Base-by-base conservation (phyloP, 2,888 invertebrate species). In the Euspilapteryx auroguttella region DNA sequence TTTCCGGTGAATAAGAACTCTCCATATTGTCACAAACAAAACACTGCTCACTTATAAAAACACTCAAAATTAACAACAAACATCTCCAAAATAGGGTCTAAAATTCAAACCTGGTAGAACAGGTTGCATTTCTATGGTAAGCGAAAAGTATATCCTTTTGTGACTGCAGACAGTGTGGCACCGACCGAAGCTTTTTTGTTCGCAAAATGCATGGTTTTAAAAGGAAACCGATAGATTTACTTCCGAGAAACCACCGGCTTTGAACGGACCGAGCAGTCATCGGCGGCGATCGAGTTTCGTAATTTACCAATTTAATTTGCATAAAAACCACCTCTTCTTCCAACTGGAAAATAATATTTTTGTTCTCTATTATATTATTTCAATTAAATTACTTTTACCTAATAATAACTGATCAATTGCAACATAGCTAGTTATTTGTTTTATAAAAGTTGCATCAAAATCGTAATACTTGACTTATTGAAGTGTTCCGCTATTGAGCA, bases 161-260 rank as follows among this genome's bases (percentile, higher is more conserved):
- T 65, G 59, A 56, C 49, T 53, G 52, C 68, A 73, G 73, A 73
- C 71, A 54, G 64, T 62, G 56, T 66, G 75, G 71, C 68, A 56
- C 68, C 68, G 52, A 52, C 54, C 44, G 51, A 51, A 59, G 62
- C 65, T 68, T 69, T 61, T 61, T 55, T 50, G 51, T 49, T 47
- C 54, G 44, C 57, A 57, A 59, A 54, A 52, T 47, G 52, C 42
- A 35, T 48, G 44, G 49, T 48, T 41, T 44, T 49, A 45, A 52
- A 52, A 50, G 50, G 44, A 45, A 47, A 42, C 44, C 48, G 41
- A 44, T 52, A 49, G 50, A 51, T 56, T 45, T n/a, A 40, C 44
- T 71, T 68, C 69, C 54, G 40, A 49, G 69, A 66, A 71, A 44
- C 44, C 44, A 14, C 7, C 12, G 22, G 22, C 27, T 12, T n/a